Percentiles rank a stretch among this genome's conserved stretches.
Evolutionary conservation across 2,113 vertebrate genomes (phyloP).

Genomic region (Prionailurus bengalensis): DNA sequence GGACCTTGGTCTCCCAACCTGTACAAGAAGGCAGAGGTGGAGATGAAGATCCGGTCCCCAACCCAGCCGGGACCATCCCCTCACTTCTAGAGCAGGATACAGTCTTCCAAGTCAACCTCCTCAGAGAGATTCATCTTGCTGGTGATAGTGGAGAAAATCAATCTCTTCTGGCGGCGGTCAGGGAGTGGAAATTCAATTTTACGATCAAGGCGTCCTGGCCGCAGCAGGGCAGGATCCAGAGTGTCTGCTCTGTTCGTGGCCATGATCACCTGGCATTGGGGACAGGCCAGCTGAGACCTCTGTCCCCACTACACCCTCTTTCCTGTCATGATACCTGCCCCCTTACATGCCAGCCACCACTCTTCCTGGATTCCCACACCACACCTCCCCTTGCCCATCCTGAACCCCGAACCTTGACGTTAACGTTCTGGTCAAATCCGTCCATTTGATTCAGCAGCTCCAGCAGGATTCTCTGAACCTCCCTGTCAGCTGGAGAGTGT

Average conservation of each 20-base stretch:
- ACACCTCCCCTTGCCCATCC: neutral
- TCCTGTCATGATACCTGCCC: neutral
- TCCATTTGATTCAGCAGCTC: slow-evolving; percentile 98
- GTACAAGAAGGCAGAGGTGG: neutral
- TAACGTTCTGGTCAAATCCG: slow-evolving; percentile 97
- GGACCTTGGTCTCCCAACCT: neutral
- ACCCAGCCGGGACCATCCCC: neutral
- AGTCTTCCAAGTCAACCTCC: slow-evolving; percentile 97
- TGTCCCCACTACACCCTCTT: too few relatives aligned
- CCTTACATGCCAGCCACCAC: neutral
- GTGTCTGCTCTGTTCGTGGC: slow-evolving; percentile 97
- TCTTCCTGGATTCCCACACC: neutral
- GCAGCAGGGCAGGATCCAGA: slow-evolving; percentile 94
- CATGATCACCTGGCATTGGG: slow-evolving; percentile 94
- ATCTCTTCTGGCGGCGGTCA: slow-evolving; percentile 95
- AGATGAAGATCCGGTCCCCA: neutral
- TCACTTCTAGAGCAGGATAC: slow-evolving; percentile 89
- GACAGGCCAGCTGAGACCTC: neutral
- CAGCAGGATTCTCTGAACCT: slow-evolving; percentile 96
- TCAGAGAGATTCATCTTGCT: slow-evolving; percentile 98
- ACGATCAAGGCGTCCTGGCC: slow-evolving; percentile 94
- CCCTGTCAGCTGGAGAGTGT: slow-evolving; percentile 91
- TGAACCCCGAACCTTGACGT: slow-evolving; percentile 91
- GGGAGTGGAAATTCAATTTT: slow-evolving; percentile 97
- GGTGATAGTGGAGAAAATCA: slow-evolving; percentile 97